Evolutionary conservation across 2,888 invertebrate species (phyloP), one percentile per base, ranked within the genome.

Genomic region (Acrobasis repandana): DNA sequence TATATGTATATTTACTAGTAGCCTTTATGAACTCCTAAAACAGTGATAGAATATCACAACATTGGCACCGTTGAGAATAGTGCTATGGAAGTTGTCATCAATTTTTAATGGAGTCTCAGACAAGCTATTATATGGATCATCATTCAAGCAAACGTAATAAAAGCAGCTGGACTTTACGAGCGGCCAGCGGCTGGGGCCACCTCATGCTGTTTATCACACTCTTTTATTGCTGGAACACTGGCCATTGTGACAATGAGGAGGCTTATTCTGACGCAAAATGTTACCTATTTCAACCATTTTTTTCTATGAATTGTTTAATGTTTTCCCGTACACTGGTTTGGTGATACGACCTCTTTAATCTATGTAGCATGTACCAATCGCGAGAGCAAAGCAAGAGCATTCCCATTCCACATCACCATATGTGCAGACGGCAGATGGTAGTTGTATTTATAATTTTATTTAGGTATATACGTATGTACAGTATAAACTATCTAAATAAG

Each of bases 151-250:
- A 70, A 71, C 72, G 80, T 79, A 80, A 84, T 87, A 88, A 83
- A 83, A 77, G 73, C 63, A 73, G 74, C 73, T 75, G 80, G 83
- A 86, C 86, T 90, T 89, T 86, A 90, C 80, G 87, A 83, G 68
- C 70, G 61, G 54, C 50, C 73, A 80, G 79, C 79, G 81, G 79
- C 81, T 77, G 62, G 62, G 51, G 5, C 10, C 74, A 65, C 67
- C 67, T 74, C 67, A 69, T 65, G 69, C 72, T 76, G 75, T 85
- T 83, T 85, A 82, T 83, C 75, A 71, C 75, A 66, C 70, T 73
- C 43, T 83, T 85, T 85, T 84, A 85, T 79, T 72, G 72, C 70
- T 67, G 61, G 63, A 67, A 64, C 50, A 51, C 50, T 18, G 33
- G 33, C 33, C 33, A 51, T 33, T 33, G 50, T n/a, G n/a, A 33